A percentile compares a stretch with the other conserved stretches of the same genome.
phyloP scores from a whole-genome alignment of 2,113 vertebrate genomes.

The Archocentrus centrarchus region DNA sequence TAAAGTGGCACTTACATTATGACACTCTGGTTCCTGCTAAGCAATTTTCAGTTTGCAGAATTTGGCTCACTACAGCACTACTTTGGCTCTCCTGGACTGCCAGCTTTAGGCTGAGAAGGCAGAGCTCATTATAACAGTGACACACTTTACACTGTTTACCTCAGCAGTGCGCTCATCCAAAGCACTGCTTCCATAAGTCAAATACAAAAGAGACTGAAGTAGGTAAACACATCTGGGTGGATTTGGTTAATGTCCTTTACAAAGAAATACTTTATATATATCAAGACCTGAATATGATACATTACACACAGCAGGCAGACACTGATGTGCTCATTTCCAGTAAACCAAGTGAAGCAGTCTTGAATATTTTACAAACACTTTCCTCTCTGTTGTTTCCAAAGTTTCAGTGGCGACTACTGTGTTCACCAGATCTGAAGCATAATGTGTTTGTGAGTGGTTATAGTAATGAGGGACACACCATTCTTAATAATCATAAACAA shows the following conservation, averaged over 20 bases:
- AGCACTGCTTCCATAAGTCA: conserved; percentile 33
- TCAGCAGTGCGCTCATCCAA: conserved; percentile 2
- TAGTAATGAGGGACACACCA: neutral
- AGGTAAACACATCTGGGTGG: conserved; percentile 23
- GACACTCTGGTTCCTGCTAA: neutral
- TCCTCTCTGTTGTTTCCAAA: neutral
- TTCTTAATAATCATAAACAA: neutral
- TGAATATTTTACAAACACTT: conserved; percentile 16
- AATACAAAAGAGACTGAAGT: neutral
- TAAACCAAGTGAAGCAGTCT: neutral
- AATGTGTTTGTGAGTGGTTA: neutral
- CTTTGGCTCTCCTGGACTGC: neutral
- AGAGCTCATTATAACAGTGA: conserved; percentile 50
- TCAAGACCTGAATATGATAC: conserved; percentile 18
- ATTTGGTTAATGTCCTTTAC: conserved; percentile 11
- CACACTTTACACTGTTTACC: conserved; percentile 51
- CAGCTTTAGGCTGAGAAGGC: conserved; percentile 44
- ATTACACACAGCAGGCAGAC: neutral
- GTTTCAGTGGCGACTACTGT: neutral
- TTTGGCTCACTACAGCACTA: conserved; percentile 3
- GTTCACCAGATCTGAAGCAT: conserved; percentile 1
- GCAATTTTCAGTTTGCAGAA: conserved; percentile 26
- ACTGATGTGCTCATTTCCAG: neutral
- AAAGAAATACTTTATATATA: neutral
- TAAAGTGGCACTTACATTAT: neutral